Evolutionary conservation across 2,888 invertebrate genomes (phyloP), one percentile per base, ranked within the genome.

Genomic region (Mylabris sibirica): DNA sequence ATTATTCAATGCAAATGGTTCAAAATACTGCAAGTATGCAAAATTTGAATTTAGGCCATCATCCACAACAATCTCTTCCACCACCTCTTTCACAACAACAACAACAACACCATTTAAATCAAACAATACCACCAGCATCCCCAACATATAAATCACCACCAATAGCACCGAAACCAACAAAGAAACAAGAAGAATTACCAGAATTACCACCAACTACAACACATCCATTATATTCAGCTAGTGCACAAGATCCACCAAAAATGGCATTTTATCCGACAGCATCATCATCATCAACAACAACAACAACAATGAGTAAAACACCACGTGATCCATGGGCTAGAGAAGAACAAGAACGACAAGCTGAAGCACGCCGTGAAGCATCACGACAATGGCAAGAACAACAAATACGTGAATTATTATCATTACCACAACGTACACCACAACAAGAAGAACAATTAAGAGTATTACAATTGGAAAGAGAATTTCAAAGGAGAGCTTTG

Each of bases 401-500:
- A 78, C 95, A 96, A 81, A 97, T 97, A 72, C 88, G 89, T 0
- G 94, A 95, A 75, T 86, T 98, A 65, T 89, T 93, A 74, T 86
- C 90, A 1, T 82, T 93, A 69, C 88, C 91, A 20, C 87, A 89
- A 63, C 89, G 95, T 66, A 90, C 92, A 3, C 86, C 91, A 0
- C 93, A 93, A 77, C 96, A 97, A 82, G 95, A 93, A 75, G 96
- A 97, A 81, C 95, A 96, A 80, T 85, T 97, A 20, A 89, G 96
- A 66, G 92, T 95, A n/a, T 86, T 98, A 66, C 92, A 93, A 74
- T 87, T 98, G n/a, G 98, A 98, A 82, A 88, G 94, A 70, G 98
- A 98, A 85, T 98, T 98, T 84, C 97, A 98, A 82, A 89, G 95
- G 63, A 88, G 98, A 61, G 97, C 96, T 3, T 92, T 93, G 80